A percentile compares a stretch with the other conserved stretches of the same genome.
Evolutionary conservation across 2,888 invertebrate genomes (phyloP).

Genomic region (Stictocephala bisonia): DNA sequence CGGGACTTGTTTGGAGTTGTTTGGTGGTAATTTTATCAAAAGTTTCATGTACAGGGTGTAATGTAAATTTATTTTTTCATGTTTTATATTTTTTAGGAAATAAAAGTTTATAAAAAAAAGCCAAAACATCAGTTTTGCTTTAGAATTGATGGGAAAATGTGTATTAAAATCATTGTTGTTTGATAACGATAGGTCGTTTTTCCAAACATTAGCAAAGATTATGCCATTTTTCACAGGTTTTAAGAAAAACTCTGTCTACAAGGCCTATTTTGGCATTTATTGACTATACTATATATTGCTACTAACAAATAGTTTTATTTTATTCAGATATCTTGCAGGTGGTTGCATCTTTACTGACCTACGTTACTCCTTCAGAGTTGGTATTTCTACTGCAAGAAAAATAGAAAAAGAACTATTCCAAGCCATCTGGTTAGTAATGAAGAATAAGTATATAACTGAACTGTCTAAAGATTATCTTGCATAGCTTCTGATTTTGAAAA

Average conservation of each 20-base stretch:
- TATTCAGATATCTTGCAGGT: slow-evolving; percentile 56
- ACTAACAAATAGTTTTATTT: neutral
- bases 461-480: slow-evolving; percentile 48
- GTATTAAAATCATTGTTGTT: neutral
- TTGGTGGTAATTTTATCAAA: too few species aligned
- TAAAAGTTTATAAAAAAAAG: neutral
- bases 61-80: too few species aligned
- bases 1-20: neutral
- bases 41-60: too few species aligned
- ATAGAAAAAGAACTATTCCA: slow-evolving; percentile 54
- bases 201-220: too few species aligned
- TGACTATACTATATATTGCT: neutral
- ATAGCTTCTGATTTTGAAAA: slow-evolving; percentile 56
- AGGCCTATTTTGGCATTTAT: too few species aligned
- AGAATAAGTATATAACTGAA: slow-evolving; percentile 53
- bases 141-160: neutral
- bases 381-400: slow-evolving; percentile 53
- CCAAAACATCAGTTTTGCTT: neutral
- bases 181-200: neutral
- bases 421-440: slow-evolving; percentile 53
- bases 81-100: too few species aligned
- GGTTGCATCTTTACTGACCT: slow-evolving; percentile 57
- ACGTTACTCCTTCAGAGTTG: slow-evolving; percentile 54
- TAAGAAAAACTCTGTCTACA: too few species aligned
- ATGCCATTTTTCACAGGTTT: too few species aligned